Conservation (phyloP, 2,113 vertebrate genomes). For the Mirounga angustirostris region DNA sequence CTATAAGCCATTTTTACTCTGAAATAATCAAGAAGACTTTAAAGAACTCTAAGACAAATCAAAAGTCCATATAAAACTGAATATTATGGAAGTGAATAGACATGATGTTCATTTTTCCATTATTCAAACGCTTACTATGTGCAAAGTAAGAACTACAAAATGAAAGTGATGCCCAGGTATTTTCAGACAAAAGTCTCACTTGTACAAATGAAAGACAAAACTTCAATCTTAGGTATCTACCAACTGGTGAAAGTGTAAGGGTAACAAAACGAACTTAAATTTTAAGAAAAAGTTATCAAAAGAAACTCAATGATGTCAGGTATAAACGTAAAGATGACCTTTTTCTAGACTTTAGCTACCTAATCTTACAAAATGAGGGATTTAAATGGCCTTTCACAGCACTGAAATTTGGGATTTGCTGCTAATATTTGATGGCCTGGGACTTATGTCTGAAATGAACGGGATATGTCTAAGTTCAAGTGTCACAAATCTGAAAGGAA, state of each 20-base stretch:
- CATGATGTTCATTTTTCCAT: not conserved
- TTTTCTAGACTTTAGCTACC: not conserved
- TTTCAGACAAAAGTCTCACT: not conserved
- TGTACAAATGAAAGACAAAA: not conserved
- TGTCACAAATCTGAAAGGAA: not conserved
- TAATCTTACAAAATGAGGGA: not conserved
- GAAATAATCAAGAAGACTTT: not conserved
- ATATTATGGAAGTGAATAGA: not conserved
- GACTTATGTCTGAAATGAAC: not conserved
- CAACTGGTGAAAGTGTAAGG: not conserved
- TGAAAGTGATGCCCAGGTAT: not conserved
- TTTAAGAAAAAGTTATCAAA: not conserved
- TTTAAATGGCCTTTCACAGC: not conserved
- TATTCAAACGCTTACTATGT: not conserved
- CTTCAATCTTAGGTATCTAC: not conserved
- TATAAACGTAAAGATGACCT: not conserved
- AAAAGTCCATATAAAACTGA: not conserved
- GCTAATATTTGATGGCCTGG: not conserved
- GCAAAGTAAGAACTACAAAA: constrained; percentile 15
- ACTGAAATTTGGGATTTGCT: not conserved
- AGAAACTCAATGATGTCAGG: not conserved
- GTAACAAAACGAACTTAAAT: not conserved
- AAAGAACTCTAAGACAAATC: not conserved
- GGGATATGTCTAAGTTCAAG: not conserved
- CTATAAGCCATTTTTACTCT: not conserved